Evolutionary conservation across 2,797 vertebrate species (phyloP), one percentile per base, ranked within the genome.

Genomic region (Liparis tanakae): DNA sequence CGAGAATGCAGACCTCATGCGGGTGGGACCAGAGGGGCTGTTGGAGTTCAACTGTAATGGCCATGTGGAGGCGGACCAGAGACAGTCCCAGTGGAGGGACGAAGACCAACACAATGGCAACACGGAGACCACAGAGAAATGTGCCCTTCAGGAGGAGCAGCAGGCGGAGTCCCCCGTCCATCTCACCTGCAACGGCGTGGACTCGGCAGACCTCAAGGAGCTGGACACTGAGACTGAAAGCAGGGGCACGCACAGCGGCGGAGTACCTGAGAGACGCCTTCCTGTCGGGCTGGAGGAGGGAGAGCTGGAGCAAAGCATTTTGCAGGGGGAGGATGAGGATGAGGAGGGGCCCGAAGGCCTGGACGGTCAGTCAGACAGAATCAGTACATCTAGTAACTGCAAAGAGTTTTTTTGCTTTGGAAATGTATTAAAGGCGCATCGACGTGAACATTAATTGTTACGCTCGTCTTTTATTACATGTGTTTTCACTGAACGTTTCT

Each of bases 21-120:
- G 84, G 46, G 41, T 92, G 92, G 93, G 89, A 90, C 92, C 88
- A 83, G 94, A 91, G 17, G 75, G 36, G 87, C 76, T 54, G 80
- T 80, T 76, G 13, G 95, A 97, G 83, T 83, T 97, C 53, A 98
- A 96, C 90, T 97, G 96, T 90, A 99, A 98, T 1, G 97, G 97
- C 69, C 92, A 96, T 87, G 89, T 93, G 84, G 83, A 93, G 90
- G 71, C 39, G 70, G 74, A 89, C 59, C 82, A 87, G 69, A 77
- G 62, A 48, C 74, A 76, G 63, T 79, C 77, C 7, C 83, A 82
- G 58, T 86, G 87, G 86, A 91, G 80, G 57, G 89, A 91, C 5
- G 90, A 94, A 75, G 93, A 94, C 84, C 93, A 91, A 76, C 91
- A 93, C 85, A 95, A 95, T n/a, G 94, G 94, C 60, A 94, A 94